Evolutionary conservation across 2,888 invertebrate genomes (phyloP).

Genomic region (Notodonta ziczac): DNA sequence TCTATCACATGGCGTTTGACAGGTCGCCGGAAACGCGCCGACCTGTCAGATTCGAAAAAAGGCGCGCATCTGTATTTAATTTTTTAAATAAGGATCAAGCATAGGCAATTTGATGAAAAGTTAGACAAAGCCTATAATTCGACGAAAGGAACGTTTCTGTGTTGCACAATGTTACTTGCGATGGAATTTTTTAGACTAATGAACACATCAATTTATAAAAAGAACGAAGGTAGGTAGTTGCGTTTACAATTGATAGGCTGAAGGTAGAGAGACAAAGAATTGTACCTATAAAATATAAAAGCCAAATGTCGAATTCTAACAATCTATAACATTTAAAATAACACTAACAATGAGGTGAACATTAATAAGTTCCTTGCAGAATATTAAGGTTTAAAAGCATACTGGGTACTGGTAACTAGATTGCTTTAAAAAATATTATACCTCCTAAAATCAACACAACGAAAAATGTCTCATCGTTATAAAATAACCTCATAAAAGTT

Average conservation of each 20-base stretch:
- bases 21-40: conserved; percentile 78
- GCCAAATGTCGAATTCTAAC: conserved; percentile 1
- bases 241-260: not conserved
- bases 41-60: conserved; percentile 80
- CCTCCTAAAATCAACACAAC: not conserved
- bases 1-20: conserved; percentile 85
- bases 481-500: too few relatives aligned
- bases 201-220: not conserved
- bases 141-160: conserved; percentile 37
- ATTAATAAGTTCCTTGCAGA: too few relatives aligned
- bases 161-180: conserved; percentile 40
- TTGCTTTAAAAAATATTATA: too few relatives aligned
- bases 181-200: not conserved
- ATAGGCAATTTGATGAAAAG: conserved; percentile 22
- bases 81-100: conserved; percentile 35
- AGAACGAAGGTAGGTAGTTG: not conserved
- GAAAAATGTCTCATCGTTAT: not conserved
- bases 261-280: conserved; percentile 14
- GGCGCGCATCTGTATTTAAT: conserved; percentile 65
- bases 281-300: not conserved
- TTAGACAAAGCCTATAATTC: conserved; percentile 28
- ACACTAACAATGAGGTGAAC: too few relatives aligned
- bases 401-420: too few relatives aligned
- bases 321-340: not conserved
- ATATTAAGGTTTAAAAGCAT: too few relatives aligned